Evolutionary conservation across 1,140 invertebrate species (phyloP).

Genomic region (Acromyrmex heyeri): DNA sequence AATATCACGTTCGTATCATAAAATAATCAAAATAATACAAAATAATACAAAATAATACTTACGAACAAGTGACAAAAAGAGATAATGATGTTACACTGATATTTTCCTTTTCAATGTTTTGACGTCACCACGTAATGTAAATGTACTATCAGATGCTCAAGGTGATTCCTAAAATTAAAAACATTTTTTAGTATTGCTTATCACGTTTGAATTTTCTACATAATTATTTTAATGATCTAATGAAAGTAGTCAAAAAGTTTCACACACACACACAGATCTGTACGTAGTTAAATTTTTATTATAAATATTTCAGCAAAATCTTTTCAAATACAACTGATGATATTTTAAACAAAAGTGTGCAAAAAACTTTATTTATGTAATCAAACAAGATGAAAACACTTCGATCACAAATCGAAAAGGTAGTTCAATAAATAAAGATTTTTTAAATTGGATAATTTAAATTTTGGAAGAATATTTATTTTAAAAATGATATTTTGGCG

Average conservation of each 20-base stretch:
- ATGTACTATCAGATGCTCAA: background rate
- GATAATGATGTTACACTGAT: background rate
- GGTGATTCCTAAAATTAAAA: too few relatives aligned
- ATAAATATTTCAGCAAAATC: too few relatives aligned
- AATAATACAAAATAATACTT: background rate
- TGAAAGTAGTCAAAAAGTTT: too few relatives aligned
- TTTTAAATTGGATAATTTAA: background rate
- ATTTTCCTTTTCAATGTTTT: background rate
- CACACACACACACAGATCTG: too few relatives aligned
- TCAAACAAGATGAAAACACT: background rate
- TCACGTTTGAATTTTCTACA: too few relatives aligned
- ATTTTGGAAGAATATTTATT: background rate
- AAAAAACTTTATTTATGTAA: background rate
- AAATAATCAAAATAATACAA: background rate
- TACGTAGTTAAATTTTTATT: too few relatives aligned
- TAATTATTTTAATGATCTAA: too few relatives aligned
- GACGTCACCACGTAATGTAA: background rate
- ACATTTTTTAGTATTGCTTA: too few relatives aligned
- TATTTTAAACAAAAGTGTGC: background rate
- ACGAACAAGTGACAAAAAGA: background rate
- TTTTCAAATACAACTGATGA: background rate
- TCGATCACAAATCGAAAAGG: background rate
- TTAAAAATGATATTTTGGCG: background rate
- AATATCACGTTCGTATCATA: background rate
- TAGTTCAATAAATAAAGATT: background rate